Conservation (phyloP, 2,797 vertebrate genomes). For the Sandelia bainsii region DNA sequence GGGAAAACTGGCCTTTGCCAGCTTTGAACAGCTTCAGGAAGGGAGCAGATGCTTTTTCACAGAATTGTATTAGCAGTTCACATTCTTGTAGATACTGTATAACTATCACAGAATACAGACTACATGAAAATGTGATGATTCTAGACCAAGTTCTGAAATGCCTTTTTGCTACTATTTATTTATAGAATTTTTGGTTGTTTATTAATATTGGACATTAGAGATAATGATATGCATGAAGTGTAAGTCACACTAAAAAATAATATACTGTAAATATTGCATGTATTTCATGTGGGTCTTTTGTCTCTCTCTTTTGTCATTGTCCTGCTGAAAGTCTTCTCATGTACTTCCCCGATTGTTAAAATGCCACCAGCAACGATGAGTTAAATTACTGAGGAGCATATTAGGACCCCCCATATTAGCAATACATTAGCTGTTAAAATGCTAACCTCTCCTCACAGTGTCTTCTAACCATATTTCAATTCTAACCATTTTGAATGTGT, state of each 20-base stretch:
- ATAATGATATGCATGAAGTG: background rate
- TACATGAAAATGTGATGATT: too few species aligned
- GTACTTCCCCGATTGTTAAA: too few species aligned
- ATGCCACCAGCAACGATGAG: background rate
- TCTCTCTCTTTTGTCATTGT: background rate
- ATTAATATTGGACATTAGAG: background rate
- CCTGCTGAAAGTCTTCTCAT: background rate
- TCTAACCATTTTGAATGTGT: background rate
- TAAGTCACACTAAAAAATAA: too few species aligned
- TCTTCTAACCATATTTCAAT: background rate
- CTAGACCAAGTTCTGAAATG: too few species aligned
- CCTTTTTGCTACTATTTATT: background rate
- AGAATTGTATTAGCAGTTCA: too few species aligned
- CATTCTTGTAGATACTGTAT: too few species aligned
- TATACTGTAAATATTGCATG: too few species aligned
- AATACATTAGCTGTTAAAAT: background rate
- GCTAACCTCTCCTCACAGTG: background rate
- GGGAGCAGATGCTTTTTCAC: too few species aligned
- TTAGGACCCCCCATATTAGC: too few species aligned
- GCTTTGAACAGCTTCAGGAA: too few species aligned
- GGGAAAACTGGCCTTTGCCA: too few species aligned
- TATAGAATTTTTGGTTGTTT: background rate
- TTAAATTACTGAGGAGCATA: background rate
- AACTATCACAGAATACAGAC: too few species aligned
- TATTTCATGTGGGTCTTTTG: background rate